phyloP scores from a whole-genome alignment of 2,113 vertebrate genomes.

The Scortum barcoo region DNA sequence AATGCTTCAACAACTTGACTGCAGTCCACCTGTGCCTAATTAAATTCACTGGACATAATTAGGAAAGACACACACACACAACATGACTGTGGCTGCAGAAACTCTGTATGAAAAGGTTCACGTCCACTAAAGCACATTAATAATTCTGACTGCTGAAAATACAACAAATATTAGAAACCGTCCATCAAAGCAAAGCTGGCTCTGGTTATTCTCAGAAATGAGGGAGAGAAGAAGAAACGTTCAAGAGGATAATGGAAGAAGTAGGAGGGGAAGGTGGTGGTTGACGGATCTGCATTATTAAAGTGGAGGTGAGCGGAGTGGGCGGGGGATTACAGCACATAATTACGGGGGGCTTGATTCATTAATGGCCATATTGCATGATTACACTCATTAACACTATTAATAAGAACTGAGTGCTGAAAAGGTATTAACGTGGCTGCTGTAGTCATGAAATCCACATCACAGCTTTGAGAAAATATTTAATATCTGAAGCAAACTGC shows the following conservation, averaged over 20 bases:
- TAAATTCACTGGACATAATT: no score
- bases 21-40: no score
- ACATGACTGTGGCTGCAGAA: no score
- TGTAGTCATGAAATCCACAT: not conserved
- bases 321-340: not conserved
- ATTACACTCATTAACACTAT: constrained; percentile 8
- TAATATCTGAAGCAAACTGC: no score
- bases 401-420: not conserved
- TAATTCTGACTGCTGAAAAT: no score
- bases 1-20: no score
- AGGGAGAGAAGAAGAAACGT: not conserved
- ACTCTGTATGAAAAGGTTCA: no score
- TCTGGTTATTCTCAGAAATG: no score
- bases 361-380: constrained; percentile 7
- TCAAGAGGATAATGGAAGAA: not conserved
- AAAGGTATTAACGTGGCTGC: not conserved
- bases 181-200: not conserved
- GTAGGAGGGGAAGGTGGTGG: not conserved
- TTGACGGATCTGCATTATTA: not conserved
- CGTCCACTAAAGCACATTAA: no score
- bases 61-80: no score
- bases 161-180: no score
- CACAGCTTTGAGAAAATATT: not conserved
- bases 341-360: constrained; percentile 2
- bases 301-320: not conserved